Conservation (phyloP, 2,797 vertebrate genomes). For the Natrix natrix region DNA sequence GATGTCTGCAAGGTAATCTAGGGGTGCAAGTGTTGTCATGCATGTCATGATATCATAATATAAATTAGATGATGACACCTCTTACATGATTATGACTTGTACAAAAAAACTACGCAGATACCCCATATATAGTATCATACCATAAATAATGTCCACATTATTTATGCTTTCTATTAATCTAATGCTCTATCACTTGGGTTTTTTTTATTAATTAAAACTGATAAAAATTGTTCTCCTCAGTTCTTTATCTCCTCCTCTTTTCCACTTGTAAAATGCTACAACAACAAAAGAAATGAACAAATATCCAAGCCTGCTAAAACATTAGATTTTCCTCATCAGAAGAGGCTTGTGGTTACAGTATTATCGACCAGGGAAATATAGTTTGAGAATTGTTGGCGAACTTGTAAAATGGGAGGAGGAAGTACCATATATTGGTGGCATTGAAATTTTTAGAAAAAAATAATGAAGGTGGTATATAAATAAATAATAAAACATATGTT, state of each 20-base stretch:
- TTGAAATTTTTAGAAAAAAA: not conserved
- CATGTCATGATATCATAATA: not conserved
- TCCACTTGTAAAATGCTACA: not conserved
- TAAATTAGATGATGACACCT: not conserved
- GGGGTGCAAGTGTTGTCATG: not conserved
- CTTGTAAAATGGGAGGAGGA: not conserved
- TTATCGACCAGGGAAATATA: not conserved
- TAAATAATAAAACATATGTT: not conserved
- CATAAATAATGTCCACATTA: not conserved
- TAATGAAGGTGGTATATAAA: not conserved
- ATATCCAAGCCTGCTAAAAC: not conserved
- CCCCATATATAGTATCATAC: not conserved
- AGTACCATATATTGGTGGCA: not conserved
- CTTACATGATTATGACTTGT: not conserved
- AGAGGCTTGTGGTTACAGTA: not conserved
- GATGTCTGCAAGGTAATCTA: not conserved
- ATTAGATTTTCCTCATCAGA: not conserved
- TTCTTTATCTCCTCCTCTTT: not conserved
- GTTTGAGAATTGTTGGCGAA: not conserved
- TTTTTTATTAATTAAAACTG: not conserved
- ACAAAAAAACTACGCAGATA: not conserved
- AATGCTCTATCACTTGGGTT: not conserved
- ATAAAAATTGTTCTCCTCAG: not conserved
- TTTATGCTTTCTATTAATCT: not conserved
- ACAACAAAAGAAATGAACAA: not conserved